phyloP scores from a whole-genome alignment of 1,140 invertebrate genomes.

The Glossosoma conforme region DNA sequence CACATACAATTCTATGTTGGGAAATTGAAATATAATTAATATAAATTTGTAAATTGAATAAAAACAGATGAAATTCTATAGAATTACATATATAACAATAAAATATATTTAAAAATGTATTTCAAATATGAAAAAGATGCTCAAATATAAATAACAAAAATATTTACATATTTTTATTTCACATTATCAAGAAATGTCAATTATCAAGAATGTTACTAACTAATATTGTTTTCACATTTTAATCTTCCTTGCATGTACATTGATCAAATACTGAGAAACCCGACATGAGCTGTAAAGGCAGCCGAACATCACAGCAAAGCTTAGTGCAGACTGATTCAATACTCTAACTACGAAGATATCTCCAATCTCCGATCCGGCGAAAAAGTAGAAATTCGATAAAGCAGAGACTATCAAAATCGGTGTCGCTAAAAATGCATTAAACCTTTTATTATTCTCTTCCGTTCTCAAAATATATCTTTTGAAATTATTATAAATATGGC shows the following conservation, averaged over 20 bases:
- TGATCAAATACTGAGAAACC: constrained; percentile 17
- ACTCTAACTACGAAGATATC: constrained; percentile 53
- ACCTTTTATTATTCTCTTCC: constrained; percentile 45
- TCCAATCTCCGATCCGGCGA: constrained; percentile 68
- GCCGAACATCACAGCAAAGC: constrained; percentile 38
- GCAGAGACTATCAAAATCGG: constrained; percentile 72
- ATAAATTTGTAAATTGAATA: too few species aligned
- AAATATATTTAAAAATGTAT: too few species aligned
- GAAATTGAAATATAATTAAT: too few species aligned
- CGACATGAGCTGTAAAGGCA: constrained; percentile 36
- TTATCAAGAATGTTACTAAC: too few species aligned
- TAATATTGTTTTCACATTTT: too few species aligned
- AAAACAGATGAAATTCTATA: too few species aligned
- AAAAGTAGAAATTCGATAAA: constrained; percentile 83
- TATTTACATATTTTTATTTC: too few species aligned
- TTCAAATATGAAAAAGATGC: too few species aligned
- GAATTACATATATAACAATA: too few species aligned
- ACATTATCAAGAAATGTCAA: too few species aligned
- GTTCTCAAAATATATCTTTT: constrained; percentile 39
- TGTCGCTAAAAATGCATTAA: constrained; percentile 61
- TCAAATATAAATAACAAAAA: too few species aligned
- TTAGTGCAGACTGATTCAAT: constrained; percentile 17
- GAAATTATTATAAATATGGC: constrained; percentile 41
- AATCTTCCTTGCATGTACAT: constrained; percentile 16
- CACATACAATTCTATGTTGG: too few species aligned